Evolutionary conservation across 2,797 vertebrate genomes (phyloP).

Genomic region (Triplophysa yarkandensis): DNA sequence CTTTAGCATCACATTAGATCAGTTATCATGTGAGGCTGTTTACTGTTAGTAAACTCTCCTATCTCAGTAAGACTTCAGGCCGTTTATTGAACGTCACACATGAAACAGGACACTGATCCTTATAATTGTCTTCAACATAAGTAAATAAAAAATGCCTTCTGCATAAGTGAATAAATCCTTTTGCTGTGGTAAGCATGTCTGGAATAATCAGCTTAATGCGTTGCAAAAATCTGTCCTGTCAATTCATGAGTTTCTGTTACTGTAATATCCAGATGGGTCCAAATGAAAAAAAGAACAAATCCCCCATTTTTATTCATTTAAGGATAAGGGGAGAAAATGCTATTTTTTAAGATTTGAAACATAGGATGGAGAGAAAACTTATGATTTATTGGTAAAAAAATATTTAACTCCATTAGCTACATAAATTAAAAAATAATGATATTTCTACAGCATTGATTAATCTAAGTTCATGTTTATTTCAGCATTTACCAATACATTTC

Average conservation of each 20-base stretch:
- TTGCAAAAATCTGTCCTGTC: not conserved
- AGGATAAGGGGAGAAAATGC: too few species aligned
- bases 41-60: constrained; percentile 22
- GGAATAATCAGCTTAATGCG: not conserved
- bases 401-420: too few species aligned
- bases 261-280: not conserved
- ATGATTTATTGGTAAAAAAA: too few species aligned
- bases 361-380: too few species aligned
- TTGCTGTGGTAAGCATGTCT: not conserved
- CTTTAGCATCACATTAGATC: constrained; percentile 28
- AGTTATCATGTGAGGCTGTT: constrained; percentile 27
- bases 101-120: constrained; percentile 16
- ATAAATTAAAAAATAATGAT: too few species aligned
- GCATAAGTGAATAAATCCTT: not conserved
- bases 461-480: too few species aligned
- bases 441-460: too few species aligned
- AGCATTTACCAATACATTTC: too few species aligned
- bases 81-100: constrained; percentile 27
- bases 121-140: constrained; percentile 28
- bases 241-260: too few species aligned
- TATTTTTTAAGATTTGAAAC: too few species aligned
- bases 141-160: constrained; percentile 21
- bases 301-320: too few species aligned
- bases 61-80: constrained; percentile 14
- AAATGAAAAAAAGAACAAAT: too few species aligned